A percentile compares a stretch with the other conserved stretches of the same genome.
phyloP scores from a whole-genome alignment of 2,888 invertebrate species.

The Phanerotoma sp. region DNA sequence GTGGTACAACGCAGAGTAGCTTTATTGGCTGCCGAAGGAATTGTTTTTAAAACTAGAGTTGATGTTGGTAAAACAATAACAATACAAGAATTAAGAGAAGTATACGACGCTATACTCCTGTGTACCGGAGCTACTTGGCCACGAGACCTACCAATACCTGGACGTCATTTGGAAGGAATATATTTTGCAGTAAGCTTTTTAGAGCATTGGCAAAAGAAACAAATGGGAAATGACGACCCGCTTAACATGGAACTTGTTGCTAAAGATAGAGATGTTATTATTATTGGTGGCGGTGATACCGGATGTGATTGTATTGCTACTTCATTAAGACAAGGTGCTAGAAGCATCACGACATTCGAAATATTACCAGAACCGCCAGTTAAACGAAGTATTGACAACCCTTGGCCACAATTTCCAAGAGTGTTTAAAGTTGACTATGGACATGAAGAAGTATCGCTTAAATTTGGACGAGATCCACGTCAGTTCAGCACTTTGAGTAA shows the following conservation, averaged over 20 bases:
- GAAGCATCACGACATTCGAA: conserved; percentile 92
- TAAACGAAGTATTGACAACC: conserved; percentile 82
- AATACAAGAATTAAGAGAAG: conserved; percentile 60
- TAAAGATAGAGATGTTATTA: conserved; percentile 90
- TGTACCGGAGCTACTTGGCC: conserved; percentile 97
- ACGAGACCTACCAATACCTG: conserved; percentile 82
- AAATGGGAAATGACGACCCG: conserved; percentile 68
- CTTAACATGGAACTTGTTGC: conserved; percentile 67
- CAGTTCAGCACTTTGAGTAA: conserved; percentile 92
- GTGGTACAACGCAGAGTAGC: conserved; percentile 88
- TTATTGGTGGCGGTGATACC: conserved; percentile 86
- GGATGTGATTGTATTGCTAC: conserved; percentile 99
- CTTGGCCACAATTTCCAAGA: conserved; percentile 98
- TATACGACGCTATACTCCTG: conserved; percentile 78
- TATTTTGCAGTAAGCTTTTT: conserved; percentile 98
- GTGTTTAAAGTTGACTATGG: conserved; percentile 98
- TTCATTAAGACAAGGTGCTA: conserved; percentile 88
- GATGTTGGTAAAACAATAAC: conserved; percentile 91
- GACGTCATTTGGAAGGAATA: conserved; percentile 87
- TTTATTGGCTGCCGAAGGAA: conserved; percentile 86
- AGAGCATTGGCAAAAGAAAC: conserved; percentile 95
- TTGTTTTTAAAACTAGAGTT: conserved; percentile 84
- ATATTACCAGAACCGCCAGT: conserved; percentile 91
- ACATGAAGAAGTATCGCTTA: conserved; percentile 81
- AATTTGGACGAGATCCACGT: conserved; percentile 89